Conservation (phyloP, 2,797 vertebrate genomes). For the Eutrigla gurnardus region DNA sequence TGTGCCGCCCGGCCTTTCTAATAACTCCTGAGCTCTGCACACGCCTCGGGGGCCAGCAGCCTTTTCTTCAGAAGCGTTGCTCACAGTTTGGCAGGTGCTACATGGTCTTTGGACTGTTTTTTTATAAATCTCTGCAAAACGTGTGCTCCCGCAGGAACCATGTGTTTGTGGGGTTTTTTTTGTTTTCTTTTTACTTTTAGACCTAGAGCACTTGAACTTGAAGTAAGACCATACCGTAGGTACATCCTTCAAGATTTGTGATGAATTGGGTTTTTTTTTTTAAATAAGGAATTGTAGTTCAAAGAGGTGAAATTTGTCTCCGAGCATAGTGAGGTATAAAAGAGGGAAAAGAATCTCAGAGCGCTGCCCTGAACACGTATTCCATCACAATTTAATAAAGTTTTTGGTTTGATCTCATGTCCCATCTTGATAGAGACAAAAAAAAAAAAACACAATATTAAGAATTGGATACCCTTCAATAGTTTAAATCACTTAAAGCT, state of each 20-base stretch:
- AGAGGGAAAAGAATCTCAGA: slow-evolving; percentile 18
- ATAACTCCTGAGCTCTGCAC: slow-evolving; percentile 66
- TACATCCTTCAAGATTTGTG: slow-evolving; percentile 76
- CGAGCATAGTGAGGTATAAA: slow-evolving; percentile 42
- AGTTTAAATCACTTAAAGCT: slow-evolving; percentile 10
- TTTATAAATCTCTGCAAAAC: slow-evolving; percentile 42
- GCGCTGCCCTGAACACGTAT: slow-evolving; percentile 15
- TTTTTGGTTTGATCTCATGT: slow-evolving; percentile 17
- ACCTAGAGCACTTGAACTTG: slow-evolving; percentile 79
- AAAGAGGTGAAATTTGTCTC: slow-evolving; percentile 43
- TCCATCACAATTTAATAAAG: slow-evolving; percentile 25
- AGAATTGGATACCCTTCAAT: slow-evolving; percentile 20
- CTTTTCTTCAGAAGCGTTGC: slow-evolving; percentile 40
- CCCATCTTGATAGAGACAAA: slow-evolving; percentile 31
- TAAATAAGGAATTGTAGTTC: slow-evolving; percentile 51
- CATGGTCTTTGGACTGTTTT: slow-evolving; percentile 52
- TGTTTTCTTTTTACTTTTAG: slow-evolving; percentile 27
- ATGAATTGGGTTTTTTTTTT: slow-evolving; percentile 50
- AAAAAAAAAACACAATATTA: slow-evolving; percentile 34
- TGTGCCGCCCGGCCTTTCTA: slow-evolving; percentile 40
- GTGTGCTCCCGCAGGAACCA: slow-evolving; percentile 42
- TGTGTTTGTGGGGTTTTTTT: slow-evolving; percentile 17
- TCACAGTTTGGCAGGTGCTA: slow-evolving; percentile 53
- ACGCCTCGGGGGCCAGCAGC: slow-evolving; percentile 67
- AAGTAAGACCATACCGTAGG: slow-evolving; percentile 70